Base-by-base conservation (phyloP, 2,888 invertebrate species). In the Disparrhopalites patrizii region DNA sequence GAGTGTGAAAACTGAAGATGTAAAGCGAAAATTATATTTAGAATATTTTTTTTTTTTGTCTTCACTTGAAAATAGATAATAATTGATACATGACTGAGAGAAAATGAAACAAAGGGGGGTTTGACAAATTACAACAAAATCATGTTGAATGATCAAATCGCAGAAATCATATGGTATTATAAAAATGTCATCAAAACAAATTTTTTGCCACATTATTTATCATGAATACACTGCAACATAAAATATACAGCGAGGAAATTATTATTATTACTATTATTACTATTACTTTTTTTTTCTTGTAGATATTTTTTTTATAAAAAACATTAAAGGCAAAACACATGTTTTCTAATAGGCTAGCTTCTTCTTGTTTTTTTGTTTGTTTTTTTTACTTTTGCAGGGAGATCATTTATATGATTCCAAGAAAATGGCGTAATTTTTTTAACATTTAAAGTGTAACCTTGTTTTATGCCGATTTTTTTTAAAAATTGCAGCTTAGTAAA, bases 341-440 rank as follows among this genome's bases (percentile, higher is more conserved):
- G 63, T 66, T 61, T 72, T 73, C 73, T 73, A 73, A 72, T 72
- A 73, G 71, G 73, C 73, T 73, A 73, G 73, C 73, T n/a, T n/a
- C n/a, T n/a, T n/a, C n/a, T n/a, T n/a, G 70, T 31, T 61, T 61
- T 61, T 38, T 33, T n/a, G 50, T 61, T 61, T n/a, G 15, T 43
- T 51, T 13, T 51, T 51, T 61, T 61, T 23, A 31, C 25, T 25
- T 40, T 72, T 73, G 72, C 72, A 72, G 70, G 72, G 73, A 72
- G 72, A 72, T 55, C 58, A 62, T 66, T 68, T 31, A n/a, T n/a
- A 33, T 51, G 28, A 43, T 58, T 58, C 28, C 40, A 36, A 47
- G 25, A 40, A 40, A 47, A 47, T 47, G 47, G 25, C 47, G 47
- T 5, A 47, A 23, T 25, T n/a, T n/a, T n/a, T n/a, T n/a, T n/a